Conservation (phyloP, 1,140 invertebrate genomes). For the Stegodyphus dumicola region DNA sequence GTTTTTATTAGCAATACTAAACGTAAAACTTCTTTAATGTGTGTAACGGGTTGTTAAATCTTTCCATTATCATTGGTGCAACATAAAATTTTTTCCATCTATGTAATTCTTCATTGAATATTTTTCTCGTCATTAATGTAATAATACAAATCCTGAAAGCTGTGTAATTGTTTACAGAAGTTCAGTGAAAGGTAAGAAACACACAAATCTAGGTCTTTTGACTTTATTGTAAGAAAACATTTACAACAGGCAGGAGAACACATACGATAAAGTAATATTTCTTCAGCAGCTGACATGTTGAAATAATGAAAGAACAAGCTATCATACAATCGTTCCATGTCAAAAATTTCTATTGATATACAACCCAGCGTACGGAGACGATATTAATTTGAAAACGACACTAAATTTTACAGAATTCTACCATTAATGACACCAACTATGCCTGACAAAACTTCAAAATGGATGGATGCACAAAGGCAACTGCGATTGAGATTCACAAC, state of each 20-base stretch:
- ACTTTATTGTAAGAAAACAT: conserved; percentile 61
- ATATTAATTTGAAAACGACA: conserved; percentile 29
- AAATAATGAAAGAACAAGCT: conserved; percentile 59
- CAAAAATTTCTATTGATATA: conserved; percentile 4
- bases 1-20: no score
- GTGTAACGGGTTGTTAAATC: no score
- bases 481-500: conserved; percentile 47
- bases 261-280: conserved; percentile 52
- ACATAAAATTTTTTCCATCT: no score
- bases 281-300: conserved; percentile 30
- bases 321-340: conserved; percentile 35
- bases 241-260: conserved; percentile 60
- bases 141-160: no score
- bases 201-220: conserved; percentile 36
- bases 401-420: conserved; percentile 31
- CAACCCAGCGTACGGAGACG: neutral
- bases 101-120: no score
- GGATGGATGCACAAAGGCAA: conserved; percentile 56
- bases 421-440: conserved; percentile 34
- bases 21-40: no score
- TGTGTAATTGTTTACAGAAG: neutral
- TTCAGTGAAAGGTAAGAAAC: neutral
- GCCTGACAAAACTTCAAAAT: conserved; percentile 37
- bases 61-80: no score
- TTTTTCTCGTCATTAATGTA: no score